phyloP scores from a whole-genome alignment of 2,797 vertebrate genomes.

The Philypnodon macrostomus region DNA sequence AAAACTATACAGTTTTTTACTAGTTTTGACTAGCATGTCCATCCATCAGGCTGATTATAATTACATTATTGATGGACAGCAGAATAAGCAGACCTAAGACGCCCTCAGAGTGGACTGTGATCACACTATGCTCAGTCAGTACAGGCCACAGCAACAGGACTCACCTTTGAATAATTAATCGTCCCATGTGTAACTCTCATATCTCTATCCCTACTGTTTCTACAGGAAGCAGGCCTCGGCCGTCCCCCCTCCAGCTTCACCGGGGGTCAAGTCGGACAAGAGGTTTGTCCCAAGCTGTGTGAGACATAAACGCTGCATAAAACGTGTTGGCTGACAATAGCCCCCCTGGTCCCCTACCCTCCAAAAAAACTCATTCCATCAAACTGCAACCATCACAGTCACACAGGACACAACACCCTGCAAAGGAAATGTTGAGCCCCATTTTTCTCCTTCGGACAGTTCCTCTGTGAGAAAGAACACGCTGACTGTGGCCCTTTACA shows the following conservation, averaged over 20 bases:
- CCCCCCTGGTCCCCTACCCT: background rate
- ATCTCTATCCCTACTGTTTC: slow-evolving; percentile 40
- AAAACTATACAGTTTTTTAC: too few species aligned
- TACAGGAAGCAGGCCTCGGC: slow-evolving; percentile 69
- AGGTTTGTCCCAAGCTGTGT: slow-evolving; percentile 62
- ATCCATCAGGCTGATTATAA: slow-evolving; percentile 6
- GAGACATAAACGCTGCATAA: slow-evolving; percentile 66
- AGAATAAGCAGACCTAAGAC: slow-evolving; percentile 9
- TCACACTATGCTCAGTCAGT: slow-evolving; percentile 25
- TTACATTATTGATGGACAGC: slow-evolving; percentile 23
- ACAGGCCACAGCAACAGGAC: slow-evolving; percentile 25
- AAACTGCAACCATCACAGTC: slow-evolving; percentile 5
- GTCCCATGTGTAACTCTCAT: slow-evolving; percentile 31
- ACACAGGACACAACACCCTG: slow-evolving; percentile 9
- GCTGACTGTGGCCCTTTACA: too few species aligned
- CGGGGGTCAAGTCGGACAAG: slow-evolving; percentile 56
- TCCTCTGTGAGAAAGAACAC: background rate
- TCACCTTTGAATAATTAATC: slow-evolving; percentile 51
- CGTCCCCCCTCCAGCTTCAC: slow-evolving; percentile 38
- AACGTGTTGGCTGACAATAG: slow-evolving; percentile 61
- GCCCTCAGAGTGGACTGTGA: slow-evolving; percentile 19
- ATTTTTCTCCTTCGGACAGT: slow-evolving; percentile 12
- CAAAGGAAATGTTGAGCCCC: slow-evolving; percentile 1
- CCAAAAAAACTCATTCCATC: slow-evolving; percentile 8
- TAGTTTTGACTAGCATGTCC: background rate